Base-by-base conservation (phyloP, 2,113 vertebrate genomes). In the Panurus biarmicus region DNA sequence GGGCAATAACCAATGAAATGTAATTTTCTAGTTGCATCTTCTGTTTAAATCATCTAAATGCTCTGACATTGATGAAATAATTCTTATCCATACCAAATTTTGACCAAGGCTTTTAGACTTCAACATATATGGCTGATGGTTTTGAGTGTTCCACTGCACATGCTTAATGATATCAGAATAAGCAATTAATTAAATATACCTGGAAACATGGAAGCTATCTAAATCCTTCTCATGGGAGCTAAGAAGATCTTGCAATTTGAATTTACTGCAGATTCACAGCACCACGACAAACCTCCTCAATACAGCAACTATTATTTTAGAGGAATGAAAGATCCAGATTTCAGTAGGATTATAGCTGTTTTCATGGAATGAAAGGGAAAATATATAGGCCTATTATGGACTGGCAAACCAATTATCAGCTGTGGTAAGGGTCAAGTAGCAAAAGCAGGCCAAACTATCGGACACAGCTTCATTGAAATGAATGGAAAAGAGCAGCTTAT, bases 401-500 rank as follows among this genome's bases (percentile, higher is more conserved):
- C 60, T 80, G 53, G 85, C n/a, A 93, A 91, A 75, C 38, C 60
- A 90, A 93, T 93, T 91, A 96, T 36, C 54, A 77, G 44, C 33
- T 83, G 44, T 36, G 33, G 61, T 83, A 65, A 31, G 56, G 76
- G 87, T 87, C 89, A 94, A 91, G 19, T 10, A 69, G 36, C 28
- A 65, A 76, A 88, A 69, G 29, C 35, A 85, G 38, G 36, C 24
- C 62, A 93, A 93, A 82, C 38, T 28, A 66, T 40, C 35, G 25
- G 86, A 78, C 69, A 31, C 1, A 58, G n/a, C 33, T 80, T 50
- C 62, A 84, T 0, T 90, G 69, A 90, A 92, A 88, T 91, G 57
- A 87, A 50, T 84, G 47, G 61, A 84, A 95, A 42, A 40, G 57
- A 93, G 47, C 13, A 77, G 26, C 28, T 89, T 67, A 81, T 69